Evolutionary conservation across 2,113 vertebrate species (phyloP).

Genomic region (Elachura formosa): DNA sequence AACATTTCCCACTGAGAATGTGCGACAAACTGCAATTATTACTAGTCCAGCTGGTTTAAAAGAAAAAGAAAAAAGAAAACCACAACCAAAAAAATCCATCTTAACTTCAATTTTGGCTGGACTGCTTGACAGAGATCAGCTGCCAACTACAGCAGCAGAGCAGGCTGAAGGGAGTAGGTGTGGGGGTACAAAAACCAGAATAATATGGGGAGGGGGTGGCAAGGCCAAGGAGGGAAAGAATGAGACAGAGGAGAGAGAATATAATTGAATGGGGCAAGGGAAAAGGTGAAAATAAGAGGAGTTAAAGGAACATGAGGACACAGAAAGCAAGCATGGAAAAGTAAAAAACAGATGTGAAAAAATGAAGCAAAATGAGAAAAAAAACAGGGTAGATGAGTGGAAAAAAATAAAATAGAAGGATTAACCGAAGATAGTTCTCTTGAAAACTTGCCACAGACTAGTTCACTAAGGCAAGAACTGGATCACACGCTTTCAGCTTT

Average conservation of each 20-base stretch:
- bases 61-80: not conserved
- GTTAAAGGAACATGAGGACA: not conserved
- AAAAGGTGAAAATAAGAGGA: not conserved
- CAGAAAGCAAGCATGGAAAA: not conserved
- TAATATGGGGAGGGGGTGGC: not conserved
- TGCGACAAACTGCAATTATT: slow-evolving; percentile 11
- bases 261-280: not conserved
- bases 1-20: slow-evolving; percentile 14
- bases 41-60: not conserved
- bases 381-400: not conserved
- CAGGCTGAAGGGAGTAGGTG: not conserved
- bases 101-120: not conserved
- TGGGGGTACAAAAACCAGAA: not conserved
- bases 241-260: not conserved
- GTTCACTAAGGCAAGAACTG: not conserved
- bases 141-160: not conserved
- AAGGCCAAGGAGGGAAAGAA: not conserved
- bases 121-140: not conserved
- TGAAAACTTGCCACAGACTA: not conserved
- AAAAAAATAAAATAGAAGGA: not conserved
- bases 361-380: not conserved
- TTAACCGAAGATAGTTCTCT: not conserved
- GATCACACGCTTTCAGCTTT: not conserved
- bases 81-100: not conserved
- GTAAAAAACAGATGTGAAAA: not conserved